Evolutionary conservation across 2,113 vertebrate species (phyloP).

Genomic region (Cygnus buccinator): DNA sequence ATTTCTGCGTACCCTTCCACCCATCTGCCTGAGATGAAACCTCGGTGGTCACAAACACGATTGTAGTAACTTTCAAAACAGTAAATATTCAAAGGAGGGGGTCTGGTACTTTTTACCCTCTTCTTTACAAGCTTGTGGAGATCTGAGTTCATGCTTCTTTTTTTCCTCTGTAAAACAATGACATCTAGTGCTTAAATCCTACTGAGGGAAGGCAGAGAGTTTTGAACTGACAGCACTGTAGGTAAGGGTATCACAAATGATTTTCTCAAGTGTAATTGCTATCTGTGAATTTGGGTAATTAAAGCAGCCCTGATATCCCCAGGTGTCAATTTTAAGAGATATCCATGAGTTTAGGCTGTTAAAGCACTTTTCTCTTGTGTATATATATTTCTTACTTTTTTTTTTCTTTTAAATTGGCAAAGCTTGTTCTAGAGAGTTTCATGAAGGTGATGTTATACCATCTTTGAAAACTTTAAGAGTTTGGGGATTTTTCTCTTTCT

Average conservation of each 20-base stretch:
- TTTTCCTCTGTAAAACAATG: conserved; percentile 52
- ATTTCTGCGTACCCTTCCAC: not conserved
- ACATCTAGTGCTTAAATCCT: conserved; percentile 57
- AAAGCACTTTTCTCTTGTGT: not conserved
- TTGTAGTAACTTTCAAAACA: not conserved
- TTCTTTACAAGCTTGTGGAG: not conserved
- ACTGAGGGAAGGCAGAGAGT: not conserved
- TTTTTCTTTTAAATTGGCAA: not conserved
- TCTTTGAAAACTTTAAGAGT: not conserved
- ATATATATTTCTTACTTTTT: not conserved
- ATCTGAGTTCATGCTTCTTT: not conserved
- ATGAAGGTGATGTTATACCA: not conserved
- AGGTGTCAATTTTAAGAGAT: not conserved
- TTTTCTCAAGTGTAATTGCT: not conserved
- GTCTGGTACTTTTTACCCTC: not conserved
- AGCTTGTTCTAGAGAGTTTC: not conserved
- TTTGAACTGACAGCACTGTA: not conserved
- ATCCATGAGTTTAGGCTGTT: not conserved
- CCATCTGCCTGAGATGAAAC: fast-evolving
- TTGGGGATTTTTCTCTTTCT: not conserved
- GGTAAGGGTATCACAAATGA: not conserved
- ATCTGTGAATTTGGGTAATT: not conserved
- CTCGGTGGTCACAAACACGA: not conserved
- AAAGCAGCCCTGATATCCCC: not conserved
- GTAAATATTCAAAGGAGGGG: not conserved